Evolutionary conservation across 2,888 invertebrate species (phyloP).

Genomic region (Nematopogon swammerdamellus): DNA sequence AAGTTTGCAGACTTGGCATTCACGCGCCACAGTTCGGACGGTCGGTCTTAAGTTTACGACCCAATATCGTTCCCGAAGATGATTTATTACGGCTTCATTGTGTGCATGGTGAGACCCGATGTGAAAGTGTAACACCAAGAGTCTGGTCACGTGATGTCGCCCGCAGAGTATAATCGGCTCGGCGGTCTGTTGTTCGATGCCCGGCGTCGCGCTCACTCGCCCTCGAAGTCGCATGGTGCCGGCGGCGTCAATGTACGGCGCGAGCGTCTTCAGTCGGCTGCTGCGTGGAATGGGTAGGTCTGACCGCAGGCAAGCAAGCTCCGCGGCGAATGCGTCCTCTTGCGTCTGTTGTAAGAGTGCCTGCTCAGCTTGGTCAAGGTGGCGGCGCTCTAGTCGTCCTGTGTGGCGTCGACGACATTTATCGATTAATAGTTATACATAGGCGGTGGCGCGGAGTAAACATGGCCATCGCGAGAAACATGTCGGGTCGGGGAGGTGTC

Average conservation of each 20-base stretch:
- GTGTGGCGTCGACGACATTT: neutral
- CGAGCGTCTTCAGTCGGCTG: neutral
- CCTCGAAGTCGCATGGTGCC: constrained; percentile 1
- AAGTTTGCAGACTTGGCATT: constrained; percentile 2
- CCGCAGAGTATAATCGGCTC: constrained; percentile 10
- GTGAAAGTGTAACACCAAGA: constrained; percentile 7
- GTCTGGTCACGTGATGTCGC: constrained; percentile 3
- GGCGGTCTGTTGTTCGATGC: neutral
- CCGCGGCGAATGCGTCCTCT: neutral
- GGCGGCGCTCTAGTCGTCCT: neutral
- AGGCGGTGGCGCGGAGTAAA: neutral
- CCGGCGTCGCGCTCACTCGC: neutral
- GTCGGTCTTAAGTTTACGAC: constrained; percentile 5
- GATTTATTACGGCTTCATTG: constrained; percentile 9
- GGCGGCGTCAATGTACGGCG: constrained; percentile 1
- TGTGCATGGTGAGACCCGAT: constrained; percentile 4
- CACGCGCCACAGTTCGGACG: constrained; percentile 1
- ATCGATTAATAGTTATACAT: neutral
- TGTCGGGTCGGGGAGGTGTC: neutral
- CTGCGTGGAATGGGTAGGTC: neutral
- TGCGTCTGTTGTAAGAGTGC: neutral
- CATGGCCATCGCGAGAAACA: neutral
- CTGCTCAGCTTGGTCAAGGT: neutral
- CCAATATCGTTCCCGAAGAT: constrained; percentile 8
- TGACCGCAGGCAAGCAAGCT: neutral